Evolutionary conservation across 2,797 vertebrate genomes (phyloP).

Genomic region (Vireo griseus): DNA sequence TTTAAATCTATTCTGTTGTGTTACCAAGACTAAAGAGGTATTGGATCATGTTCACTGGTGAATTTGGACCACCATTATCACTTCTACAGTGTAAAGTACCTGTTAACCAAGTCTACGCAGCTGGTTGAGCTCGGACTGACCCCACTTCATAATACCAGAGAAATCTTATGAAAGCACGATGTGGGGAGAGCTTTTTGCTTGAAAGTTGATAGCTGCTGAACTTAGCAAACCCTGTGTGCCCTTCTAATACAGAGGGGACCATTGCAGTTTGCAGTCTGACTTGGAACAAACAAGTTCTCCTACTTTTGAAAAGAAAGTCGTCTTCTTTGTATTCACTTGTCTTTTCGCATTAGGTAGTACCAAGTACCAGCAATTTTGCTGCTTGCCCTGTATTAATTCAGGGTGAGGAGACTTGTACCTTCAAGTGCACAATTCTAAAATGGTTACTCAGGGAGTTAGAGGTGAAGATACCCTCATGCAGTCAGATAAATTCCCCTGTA

Average conservation of each 20-base stretch:
- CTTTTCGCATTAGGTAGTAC: not conserved
- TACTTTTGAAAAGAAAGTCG: not conserved
- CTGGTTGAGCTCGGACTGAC: not conserved
- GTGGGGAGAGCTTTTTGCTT: not conserved
- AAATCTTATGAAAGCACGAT: rapidly evolving
- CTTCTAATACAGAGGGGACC: too few species aligned
- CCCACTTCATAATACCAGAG: not conserved
- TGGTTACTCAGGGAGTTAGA: not conserved
- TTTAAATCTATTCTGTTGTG: not conserved
- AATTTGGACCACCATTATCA: not conserved
- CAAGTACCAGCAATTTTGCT: not conserved
- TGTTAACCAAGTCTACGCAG: not conserved
- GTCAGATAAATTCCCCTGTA: not conserved
- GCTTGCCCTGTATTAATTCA: not conserved
- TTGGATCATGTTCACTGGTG: not conserved
- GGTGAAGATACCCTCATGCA: not conserved
- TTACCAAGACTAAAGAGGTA: not conserved
- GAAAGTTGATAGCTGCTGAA: not conserved
- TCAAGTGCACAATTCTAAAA: not conserved
- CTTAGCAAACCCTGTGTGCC: not conserved
- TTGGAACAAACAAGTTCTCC: not conserved
- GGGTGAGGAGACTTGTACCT: not conserved
- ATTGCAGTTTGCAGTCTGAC: not conserved
- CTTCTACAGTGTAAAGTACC: not conserved
- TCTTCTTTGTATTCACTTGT: not conserved